Base-by-base conservation (phyloP, 92 coral and sea anemone species). In the Diadumene lineata region DNA sequence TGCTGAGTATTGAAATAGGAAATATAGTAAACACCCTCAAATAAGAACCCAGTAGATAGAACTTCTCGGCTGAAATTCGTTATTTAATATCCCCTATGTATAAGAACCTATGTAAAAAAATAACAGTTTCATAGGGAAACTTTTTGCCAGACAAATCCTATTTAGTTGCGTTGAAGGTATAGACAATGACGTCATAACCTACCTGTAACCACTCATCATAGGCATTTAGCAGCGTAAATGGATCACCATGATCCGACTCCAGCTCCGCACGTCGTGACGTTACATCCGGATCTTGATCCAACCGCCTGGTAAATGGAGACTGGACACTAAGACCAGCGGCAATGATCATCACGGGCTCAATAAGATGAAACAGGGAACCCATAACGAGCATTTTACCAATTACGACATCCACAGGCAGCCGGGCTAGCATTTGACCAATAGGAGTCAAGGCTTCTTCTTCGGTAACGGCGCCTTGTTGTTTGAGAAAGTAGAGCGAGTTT, bases 301-400 rank as follows among this genome's bases (percentile, higher is more conserved):
- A 72, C 50, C 97, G 96, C 34, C 92, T 84, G n/a, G 98, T 94
- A 77, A 85, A 94, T 33, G 98, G 98, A 27, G 98, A 94, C 93
- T 94, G 98, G 86, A 94, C 98, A 77, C 97, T 94, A 50, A 94
- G 93, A 15, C 98, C 94, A n/a, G 98, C 92, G 55, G 97, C 97
- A 50, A 94, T 92, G 13, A 92, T 84, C 78, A 94, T 74, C 22
- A 90, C 98, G 68, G 98, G 98, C 48, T 94, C 98, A 50, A 87
- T 92, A 60, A 94, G 74, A 79, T 94, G 98, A 84, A 94, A 94
- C 74, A 94, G 92, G 6, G 98, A 94, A 25, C 97, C 97, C 96
- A 94, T 94, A 43, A 94, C 72, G 66, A 94, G 83, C 98, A 94
- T 86, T 84, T 94, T 94, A 78, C 98, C 98, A 50, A 94, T 89